These are phyloP conservation scores for Lophotis ruficrista DNA, from an alignment of 2,113 vertebrate species.

Conservation along the genomic window DNA sequence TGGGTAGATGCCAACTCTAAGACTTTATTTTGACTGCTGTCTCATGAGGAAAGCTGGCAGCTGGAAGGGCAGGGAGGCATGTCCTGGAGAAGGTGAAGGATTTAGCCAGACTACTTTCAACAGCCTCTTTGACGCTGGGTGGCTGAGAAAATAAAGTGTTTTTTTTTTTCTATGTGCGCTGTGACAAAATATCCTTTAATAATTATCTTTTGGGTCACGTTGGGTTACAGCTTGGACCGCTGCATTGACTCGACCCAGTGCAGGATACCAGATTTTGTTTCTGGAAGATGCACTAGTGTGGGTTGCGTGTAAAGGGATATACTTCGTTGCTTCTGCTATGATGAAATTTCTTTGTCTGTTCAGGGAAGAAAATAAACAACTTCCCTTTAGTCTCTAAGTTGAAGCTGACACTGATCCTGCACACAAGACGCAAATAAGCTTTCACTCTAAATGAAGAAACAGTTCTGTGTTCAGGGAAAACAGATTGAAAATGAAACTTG, in stretches of 20 bases:
- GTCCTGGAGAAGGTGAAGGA: slow-evolving; percentile 15
- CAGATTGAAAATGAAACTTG: neutral
- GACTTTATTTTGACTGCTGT: slow-evolving; percentile 45
- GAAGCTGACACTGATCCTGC: neutral
- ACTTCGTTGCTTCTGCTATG: neutral
- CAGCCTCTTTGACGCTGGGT: slow-evolving; percentile 15
- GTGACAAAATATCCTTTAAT: neutral
- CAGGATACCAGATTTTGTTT: neutral
- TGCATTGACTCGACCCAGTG: rapidly evolving
- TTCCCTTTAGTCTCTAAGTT: neutral
- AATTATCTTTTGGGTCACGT: neutral
- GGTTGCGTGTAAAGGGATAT: neutral
- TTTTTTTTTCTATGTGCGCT: neutral
- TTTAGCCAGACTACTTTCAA: slow-evolving; percentile 36
- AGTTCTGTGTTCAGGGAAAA: neutral
- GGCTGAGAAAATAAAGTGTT: slow-evolving; percentile 22
- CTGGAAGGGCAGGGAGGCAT: neutral
- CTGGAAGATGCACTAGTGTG: rapidly evolving
- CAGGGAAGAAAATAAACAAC: neutral
- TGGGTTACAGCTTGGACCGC: neutral
- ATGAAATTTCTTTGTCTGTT: neutral
- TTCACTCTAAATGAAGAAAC: neutral
- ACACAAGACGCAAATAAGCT: neutral
- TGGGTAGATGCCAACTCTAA: neutral
- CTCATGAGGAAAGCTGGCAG: slow-evolving; percentile 47